Percentiles rank a stretch among this genome's conserved stretches.
phyloP scores from a whole-genome alignment of 2,888 invertebrate species.

The Parnassius orleans region DNA sequence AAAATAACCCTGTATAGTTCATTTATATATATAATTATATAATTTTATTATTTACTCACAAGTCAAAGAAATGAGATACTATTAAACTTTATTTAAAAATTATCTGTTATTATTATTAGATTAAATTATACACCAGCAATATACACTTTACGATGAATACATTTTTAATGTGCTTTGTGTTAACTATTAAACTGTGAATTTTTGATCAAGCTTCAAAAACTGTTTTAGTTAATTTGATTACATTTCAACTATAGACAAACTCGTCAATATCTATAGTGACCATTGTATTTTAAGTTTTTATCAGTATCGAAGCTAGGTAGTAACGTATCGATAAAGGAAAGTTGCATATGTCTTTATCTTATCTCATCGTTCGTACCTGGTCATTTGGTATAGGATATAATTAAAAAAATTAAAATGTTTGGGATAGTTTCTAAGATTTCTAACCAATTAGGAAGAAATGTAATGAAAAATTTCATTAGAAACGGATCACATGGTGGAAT shows the following conservation, averaged over 20 bases:
- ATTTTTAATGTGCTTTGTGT: too few relatives aligned
- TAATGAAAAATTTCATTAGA: constrained; percentile 58
- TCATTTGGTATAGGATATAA: constrained; percentile 20
- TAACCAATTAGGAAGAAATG: constrained; percentile 57
- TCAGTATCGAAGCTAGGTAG: constrained; percentile 33
- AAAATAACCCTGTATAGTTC: too few relatives aligned
- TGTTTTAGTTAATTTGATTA: not conserved
- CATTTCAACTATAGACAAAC: constrained; percentile 21
- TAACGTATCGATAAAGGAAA: constrained; percentile 41
- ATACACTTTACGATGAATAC: too few relatives aligned
- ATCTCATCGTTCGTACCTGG: constrained; percentile 44
- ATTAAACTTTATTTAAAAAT: too few relatives aligned
- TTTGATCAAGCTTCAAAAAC: not conserved
- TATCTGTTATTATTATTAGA: too few relatives aligned
- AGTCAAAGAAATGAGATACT: too few relatives aligned
- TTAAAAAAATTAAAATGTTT: constrained; percentile 56
- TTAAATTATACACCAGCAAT: too few relatives aligned
- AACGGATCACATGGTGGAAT: constrained; percentile 67
- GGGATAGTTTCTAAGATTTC: constrained; percentile 65
- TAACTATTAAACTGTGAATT: too few relatives aligned
- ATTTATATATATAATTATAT: too few relatives aligned
- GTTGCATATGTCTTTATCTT: constrained; percentile 56
- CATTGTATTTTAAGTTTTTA: constrained; percentile 9
- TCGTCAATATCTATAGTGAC: not conserved
- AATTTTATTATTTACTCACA: too few relatives aligned